Base-by-base conservation (phyloP, 2,797 vertebrate genomes). In the Poeciliopsis paucimaculata region DNA sequence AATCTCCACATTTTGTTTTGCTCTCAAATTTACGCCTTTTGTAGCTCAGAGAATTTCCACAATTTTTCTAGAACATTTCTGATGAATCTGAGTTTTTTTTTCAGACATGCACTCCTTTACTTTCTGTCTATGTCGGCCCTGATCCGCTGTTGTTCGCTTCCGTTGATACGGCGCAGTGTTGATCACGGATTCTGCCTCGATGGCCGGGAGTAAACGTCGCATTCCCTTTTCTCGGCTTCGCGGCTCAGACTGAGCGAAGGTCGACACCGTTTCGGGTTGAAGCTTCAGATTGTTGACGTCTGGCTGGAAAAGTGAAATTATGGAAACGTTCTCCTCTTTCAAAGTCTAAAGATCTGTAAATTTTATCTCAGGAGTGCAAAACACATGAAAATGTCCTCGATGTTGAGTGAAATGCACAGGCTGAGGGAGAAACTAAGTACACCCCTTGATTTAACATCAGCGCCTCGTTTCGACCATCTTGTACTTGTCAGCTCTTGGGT, bases 191-290 rank as follows among this genome's bases (percentile, higher is more conserved):
- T 49, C 73, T 51, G 55, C 82, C 82, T 77, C 74, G 47, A 79
- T 76, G 84, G 77, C 78, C 76, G 86, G 90, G 89, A 90, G 91
- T 87, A 86, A 80, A 77, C 8, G 77, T 83, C 82, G 84, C 90
- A 92, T 91, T 92, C 84, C 84, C 78, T 34, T 74, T 82, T 70
- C 78, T 78, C 81, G 28, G 68, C 71, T 84, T 90, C 75, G 34
- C 26, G 5, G 57, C 62, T 64, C 31, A 3, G 64, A 39, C 64
- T 68, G 18, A 68, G 62, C 34, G 10, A 20, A 68, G 4, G n/a
- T 26, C 12, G 12, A 15, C 41, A 11, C 39, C 39, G 39, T 15
- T 70, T 15, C 11, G 1, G 23, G 20, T 68, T 13, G 5, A 15
- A 45, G 68, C 39, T 71, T 12, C 26, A 15, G 26, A 8, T 45